Base-by-base conservation (phyloP, 2,888 invertebrate genomes). In the Theretra japonica region DNA sequence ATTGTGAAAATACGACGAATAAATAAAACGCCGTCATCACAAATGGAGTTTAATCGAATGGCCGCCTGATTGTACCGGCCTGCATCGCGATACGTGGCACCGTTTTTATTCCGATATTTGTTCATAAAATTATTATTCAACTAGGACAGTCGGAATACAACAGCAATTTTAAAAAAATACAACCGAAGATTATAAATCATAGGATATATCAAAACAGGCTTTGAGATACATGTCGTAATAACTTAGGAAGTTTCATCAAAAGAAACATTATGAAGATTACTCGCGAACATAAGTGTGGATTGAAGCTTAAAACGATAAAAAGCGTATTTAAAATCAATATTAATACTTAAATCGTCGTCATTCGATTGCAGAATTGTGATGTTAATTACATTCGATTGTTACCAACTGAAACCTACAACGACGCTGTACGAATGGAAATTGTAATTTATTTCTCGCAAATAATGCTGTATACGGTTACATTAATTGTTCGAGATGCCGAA, bases 1-100 rank as follows among this genome's bases (percentile, higher is more conserved):
- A 82, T 82, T 81, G 82, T 75, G 78, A 80, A 83, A 83, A 84
- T 82, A 78, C 76, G 75, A 48, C 73, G 76, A 81, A 83, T 81
- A 82, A 84, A 86, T 80, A 86, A 86, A 85, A 82, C 80, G 70
- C 72, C 74, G 82, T 80, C 82, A 82, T 83, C 81, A 82, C 81
- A 86, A 83, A 83, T 76, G 79, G 73, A 77, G 80, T 76, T 75
- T 80, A 85, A 86, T 86, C 83, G 80, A 84, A 85, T 82, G 82
- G 76, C 76, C 77, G 75, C 69, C 79, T 86, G 85, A 85, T 87
- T 87, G 83, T 84, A 74, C 76, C 48, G 25, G 48, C 48, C 30
- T 58, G 59, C 48, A 70, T 59, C 50, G 17, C 30, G 65, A 65
- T 65, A 65, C 41, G 65, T 23, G 23, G 41, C 7, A 11, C 41